These are phyloP conservation scores for Felis catus DNA, from an alignment of 2,113 vertebrate species.

Conservation along the genomic window DNA sequence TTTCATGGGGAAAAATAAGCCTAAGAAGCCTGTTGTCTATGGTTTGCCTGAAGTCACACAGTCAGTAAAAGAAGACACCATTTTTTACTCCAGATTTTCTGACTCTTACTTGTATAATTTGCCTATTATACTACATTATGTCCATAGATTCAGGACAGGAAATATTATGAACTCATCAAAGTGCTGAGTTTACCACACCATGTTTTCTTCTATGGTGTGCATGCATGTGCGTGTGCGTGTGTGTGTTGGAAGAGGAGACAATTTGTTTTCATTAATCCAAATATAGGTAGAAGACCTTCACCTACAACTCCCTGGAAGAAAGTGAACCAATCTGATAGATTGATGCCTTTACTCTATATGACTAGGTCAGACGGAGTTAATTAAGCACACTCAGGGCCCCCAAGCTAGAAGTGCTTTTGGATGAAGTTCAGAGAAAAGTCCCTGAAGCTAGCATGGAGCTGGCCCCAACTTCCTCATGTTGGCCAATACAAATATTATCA, in stretches of 20 bases:
- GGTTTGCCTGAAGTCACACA: background rate
- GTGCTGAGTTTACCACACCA: background rate
- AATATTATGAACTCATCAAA: background rate
- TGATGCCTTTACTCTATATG: constrained; percentile 47
- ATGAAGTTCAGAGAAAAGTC: constrained; percentile 74
- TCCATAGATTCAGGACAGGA: background rate
- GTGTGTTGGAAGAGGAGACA: background rate
- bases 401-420: constrained; percentile 73
- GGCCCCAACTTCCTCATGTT: constrained; percentile 38
- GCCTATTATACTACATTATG: background rate
- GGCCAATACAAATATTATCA: constrained; percentile 80
- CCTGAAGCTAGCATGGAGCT: constrained; percentile 57
- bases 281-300: constrained; percentile 48
- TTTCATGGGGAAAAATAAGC: background rate
- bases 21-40: background rate
- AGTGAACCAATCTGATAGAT: constrained; percentile 38
- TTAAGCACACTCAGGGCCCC: constrained; percentile 58
- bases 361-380: constrained; percentile 70
- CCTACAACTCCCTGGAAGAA: background rate
- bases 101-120: background rate
- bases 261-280: background rate
- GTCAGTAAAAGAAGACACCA: background rate
- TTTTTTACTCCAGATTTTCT: background rate
- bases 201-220: background rate
- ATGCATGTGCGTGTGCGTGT: too few species aligned